phyloP scores from a whole-genome alignment of 2,888 invertebrate genomes.

The Phymatocera aterrima region DNA sequence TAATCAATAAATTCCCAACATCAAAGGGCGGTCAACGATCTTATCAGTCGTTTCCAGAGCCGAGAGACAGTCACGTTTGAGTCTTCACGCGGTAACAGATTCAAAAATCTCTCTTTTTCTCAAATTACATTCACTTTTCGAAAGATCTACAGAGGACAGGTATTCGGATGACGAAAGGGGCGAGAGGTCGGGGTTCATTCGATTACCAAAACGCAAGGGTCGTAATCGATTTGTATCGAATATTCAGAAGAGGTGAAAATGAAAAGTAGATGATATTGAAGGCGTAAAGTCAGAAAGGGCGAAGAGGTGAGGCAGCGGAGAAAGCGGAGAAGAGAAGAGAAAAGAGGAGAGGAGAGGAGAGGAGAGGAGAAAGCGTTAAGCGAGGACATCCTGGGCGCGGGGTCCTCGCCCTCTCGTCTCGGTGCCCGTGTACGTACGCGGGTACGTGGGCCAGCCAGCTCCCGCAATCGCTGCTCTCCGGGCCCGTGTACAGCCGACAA shows the following conservation, averaged over 20 bases:
- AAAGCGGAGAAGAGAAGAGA: not conserved
- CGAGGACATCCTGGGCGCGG: slow-evolving; percentile 40
- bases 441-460: slow-evolving; percentile 62
- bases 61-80: not conserved
- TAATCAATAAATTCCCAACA: not conserved
- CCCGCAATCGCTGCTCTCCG: slow-evolving; percentile 69
- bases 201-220: too few relatives aligned
- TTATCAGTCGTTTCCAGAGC: not conserved
- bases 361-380: slow-evolving; percentile 28
- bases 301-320: not conserved
- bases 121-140: too few relatives aligned
- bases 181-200: too few relatives aligned
- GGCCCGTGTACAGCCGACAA: slow-evolving; percentile 70
- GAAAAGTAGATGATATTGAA: too few relatives aligned
- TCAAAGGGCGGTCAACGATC: slow-evolving; percentile 2
- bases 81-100: not conserved
- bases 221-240: too few relatives aligned
- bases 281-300: too few relatives aligned
- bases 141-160: too few relatives aligned
- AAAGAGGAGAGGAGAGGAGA: slow-evolving; percentile 1
- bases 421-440: slow-evolving; percentile 58
- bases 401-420: slow-evolving; percentile 44
- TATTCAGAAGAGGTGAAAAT: not conserved
- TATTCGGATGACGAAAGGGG: too few relatives aligned
- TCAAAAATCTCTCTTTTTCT: not conserved